These are phyloP conservation scores for Erethizon dorsatum DNA, from an alignment of 2,797 vertebrate genomes.

Conservation along the genomic window DNA sequence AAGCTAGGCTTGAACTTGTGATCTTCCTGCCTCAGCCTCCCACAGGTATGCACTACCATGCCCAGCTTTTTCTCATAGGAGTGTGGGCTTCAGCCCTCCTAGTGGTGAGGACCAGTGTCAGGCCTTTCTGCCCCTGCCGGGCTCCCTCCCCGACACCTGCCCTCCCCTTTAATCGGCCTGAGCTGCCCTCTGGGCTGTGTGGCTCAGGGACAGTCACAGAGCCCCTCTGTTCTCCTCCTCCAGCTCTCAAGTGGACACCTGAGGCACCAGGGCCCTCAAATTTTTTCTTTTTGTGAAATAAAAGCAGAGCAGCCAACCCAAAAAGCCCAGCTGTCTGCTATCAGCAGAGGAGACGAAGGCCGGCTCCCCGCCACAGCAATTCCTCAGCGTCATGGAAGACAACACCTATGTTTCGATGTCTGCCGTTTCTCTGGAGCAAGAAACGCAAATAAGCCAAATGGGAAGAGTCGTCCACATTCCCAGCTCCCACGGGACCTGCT, in stretches of 20 bases:
- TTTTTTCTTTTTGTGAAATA: neutral
- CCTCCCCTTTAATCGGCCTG: too few relatives aligned
- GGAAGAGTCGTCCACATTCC: neutral
- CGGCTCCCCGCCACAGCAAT: neutral
- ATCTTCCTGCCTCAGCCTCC: neutral
- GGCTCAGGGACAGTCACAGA: neutral
- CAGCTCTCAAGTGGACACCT: too few relatives aligned
- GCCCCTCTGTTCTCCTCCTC: neutral
- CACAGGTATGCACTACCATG: neutral
- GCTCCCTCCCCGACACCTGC: too few relatives aligned
- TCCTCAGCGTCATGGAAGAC: accelerated
- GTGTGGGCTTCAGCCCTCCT: too few relatives aligned
- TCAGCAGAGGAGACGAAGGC: neutral
- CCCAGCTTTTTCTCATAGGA: neutral
- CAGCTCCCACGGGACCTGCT: neutral
- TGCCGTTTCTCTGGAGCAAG: neutral
- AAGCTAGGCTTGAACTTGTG: neutral
- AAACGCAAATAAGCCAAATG: neutral
- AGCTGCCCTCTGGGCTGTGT: neutral
- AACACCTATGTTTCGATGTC: neutral
- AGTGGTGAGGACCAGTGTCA: too few relatives aligned
- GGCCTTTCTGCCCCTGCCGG: neutral
- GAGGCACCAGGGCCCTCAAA: neutral
- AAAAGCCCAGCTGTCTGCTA: neutral
- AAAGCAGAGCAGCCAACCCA: neutral